Evolutionary conservation across 1,140 invertebrate genomes (phyloP).

Genomic region (Pogonomyrmex barbatus): DNA sequence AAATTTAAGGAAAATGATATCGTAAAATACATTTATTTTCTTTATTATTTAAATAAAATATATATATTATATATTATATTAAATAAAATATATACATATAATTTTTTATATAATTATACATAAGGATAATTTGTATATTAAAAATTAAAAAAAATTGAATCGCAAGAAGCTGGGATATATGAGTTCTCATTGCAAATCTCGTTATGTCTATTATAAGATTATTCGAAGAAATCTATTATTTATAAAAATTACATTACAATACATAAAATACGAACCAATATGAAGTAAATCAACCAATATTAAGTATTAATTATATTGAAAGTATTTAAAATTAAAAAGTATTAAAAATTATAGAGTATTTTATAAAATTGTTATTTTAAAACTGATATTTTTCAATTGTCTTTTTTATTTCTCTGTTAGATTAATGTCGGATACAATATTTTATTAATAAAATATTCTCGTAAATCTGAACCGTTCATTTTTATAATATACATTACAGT

Average conservation of each 20-base stretch:
- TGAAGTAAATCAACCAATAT: not conserved
- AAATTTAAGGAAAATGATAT: not conserved
- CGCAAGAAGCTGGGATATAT: not conserved
- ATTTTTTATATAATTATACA: not conserved
- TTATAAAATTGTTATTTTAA: not conserved
- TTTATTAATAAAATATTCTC: slow-evolving; percentile 3
- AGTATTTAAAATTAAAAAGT: too few species aligned
- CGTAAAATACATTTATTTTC: not conserved
- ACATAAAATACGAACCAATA: not conserved
- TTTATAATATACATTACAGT: not conserved
- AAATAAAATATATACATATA: not conserved
- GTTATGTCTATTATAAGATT: not conserved
- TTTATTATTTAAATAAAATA: slow-evolving; percentile 13
- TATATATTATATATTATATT: slow-evolving; percentile 4
- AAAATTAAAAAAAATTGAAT: not conserved
- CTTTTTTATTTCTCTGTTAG: not conserved
- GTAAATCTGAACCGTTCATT: slow-evolving; percentile 11
- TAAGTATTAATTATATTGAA: not conserved
- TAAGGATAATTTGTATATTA: slow-evolving; percentile 4
- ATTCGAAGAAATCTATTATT: not conserved
- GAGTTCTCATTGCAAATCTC: slow-evolving; percentile 7
- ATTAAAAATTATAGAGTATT: not conserved
- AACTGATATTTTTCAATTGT: not conserved
- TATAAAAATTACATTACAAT: not conserved
- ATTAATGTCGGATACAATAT: not conserved